Conservation (phyloP, 2,888 invertebrate species). For the Tenodera sinensis region DNA sequence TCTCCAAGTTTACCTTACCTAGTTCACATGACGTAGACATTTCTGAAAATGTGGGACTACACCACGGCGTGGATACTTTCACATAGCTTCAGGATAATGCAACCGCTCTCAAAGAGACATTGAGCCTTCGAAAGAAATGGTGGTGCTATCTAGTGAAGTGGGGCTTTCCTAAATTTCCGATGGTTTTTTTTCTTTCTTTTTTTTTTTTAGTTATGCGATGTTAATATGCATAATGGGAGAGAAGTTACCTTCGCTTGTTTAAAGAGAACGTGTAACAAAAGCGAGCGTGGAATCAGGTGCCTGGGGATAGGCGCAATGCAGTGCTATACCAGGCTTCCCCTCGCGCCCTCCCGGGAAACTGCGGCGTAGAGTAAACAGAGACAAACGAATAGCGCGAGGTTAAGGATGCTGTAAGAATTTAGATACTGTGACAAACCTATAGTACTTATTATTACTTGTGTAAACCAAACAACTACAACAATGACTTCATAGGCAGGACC, state of each 20-base stretch:
- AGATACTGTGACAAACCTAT: background rate
- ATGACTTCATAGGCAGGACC: too few species aligned
- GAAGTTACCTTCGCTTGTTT: background rate
- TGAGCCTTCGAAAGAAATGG: background rate
- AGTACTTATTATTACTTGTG: background rate
- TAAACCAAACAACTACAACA: too few species aligned
- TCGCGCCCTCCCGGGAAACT: background rate
- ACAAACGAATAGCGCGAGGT: background rate
- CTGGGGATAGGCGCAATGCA: background rate
- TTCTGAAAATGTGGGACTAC: too few species aligned
- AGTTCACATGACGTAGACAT: too few species aligned
- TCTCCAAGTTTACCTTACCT: too few species aligned
- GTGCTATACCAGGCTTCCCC: background rate
- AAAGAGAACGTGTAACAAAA: background rate
- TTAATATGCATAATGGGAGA: background rate
- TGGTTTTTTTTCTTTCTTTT: too few species aligned
- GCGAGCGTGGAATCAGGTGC: background rate
- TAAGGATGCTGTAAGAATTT: background rate
- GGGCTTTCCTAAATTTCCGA: background rate
- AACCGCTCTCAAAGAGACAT: too few species aligned
- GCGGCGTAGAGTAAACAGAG: background rate
- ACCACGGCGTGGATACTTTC: too few species aligned
- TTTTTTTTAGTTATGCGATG: background rate
- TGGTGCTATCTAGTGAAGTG: background rate
- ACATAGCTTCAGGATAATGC: too few species aligned